Evolutionary conservation across 2,888 invertebrate genomes (phyloP).

Genomic region (Lasioglossum pauxillum): DNA sequence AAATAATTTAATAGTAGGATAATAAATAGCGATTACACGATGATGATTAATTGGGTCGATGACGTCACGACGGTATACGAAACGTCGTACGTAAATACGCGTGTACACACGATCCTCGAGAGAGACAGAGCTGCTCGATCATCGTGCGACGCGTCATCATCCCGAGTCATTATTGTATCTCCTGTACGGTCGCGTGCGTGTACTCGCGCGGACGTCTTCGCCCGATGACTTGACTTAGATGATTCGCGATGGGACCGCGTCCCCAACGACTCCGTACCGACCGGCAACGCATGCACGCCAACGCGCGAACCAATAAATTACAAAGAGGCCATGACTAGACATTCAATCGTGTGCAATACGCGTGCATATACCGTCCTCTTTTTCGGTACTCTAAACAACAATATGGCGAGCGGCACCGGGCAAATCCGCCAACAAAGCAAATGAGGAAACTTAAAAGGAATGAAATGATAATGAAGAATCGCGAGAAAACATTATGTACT

Average conservation of each 20-base stretch:
- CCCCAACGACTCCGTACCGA: constrained; percentile 5
- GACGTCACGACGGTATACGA: constrained; percentile 70
- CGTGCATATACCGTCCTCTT: constrained; percentile 58
- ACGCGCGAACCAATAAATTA: constrained; percentile 79
- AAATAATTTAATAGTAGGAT: constrained; percentile 36
- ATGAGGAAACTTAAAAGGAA: not conserved
- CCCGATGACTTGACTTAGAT: constrained; percentile 43
- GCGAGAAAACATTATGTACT: not conserved
- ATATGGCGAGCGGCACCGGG: constrained; percentile 83
- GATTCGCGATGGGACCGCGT: constrained; percentile 18
- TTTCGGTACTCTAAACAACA: constrained; percentile 83
- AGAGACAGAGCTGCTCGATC: not conserved
- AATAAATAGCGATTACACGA: constrained; percentile 55
- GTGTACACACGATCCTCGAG: not conserved
- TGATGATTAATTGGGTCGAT: constrained; percentile 66
- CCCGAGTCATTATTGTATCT: not conserved
- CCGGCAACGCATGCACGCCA: constrained; percentile 43
- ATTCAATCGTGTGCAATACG: constrained; percentile 79
- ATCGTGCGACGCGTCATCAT: constrained; percentile 24
- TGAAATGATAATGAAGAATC: not conserved
- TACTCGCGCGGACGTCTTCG: constrained; percentile 18
- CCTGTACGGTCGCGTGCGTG: not conserved
- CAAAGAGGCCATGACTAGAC: constrained; percentile 85
- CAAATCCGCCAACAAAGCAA: constrained; percentile 81
- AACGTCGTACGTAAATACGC: constrained; percentile 20